These are phyloP conservation scores for Agelastica alni DNA, from an alignment of 2,888 invertebrate species.

Conservation along the genomic window DNA sequence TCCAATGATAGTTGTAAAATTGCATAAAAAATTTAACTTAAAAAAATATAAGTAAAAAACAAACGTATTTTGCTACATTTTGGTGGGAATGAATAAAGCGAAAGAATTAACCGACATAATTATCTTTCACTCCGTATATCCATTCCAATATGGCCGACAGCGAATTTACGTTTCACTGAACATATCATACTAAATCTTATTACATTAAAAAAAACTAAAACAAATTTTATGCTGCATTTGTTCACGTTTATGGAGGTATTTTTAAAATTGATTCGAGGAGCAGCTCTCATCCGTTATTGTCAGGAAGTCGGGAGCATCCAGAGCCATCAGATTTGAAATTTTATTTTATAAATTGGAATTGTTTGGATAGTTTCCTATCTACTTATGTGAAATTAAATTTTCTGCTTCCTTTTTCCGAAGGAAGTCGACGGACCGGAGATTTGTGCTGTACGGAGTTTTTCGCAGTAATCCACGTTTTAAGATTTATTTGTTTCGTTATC, in stretches of 20 bases:
- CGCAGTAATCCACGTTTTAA: background rate
- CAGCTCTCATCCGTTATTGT: conserved; percentile 3
- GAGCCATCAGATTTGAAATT: conserved; percentile 12
- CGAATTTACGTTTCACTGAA: no score
- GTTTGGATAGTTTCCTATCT: conserved; percentile 28
- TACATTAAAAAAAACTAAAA: no score
- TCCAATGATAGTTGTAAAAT: no score
- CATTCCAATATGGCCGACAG: no score
- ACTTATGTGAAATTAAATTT: conserved; percentile 26
- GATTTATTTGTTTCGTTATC: conserved; percentile 7
- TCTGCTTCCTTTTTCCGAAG: conserved; percentile 8
- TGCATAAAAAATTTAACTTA: no score
- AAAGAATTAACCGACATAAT: no score
- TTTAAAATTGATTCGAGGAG: conserved; percentile 12
- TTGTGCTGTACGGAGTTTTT: background rate
- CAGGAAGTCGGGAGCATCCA: conserved; percentile 8
- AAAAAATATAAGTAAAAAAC: no score
- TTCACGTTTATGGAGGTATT: conserved; percentile 15
- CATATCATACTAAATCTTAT: no score
- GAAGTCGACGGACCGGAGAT: background rate
- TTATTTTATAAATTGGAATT: conserved; percentile 27
- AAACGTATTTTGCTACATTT: no score
- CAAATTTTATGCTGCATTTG: conserved; percentile 18
- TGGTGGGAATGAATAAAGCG: no score
- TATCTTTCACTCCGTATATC: no score